Evolutionary conservation across 2,113 vertebrate species (phyloP).

Genomic region (Cochlearius cochlearius): DNA sequence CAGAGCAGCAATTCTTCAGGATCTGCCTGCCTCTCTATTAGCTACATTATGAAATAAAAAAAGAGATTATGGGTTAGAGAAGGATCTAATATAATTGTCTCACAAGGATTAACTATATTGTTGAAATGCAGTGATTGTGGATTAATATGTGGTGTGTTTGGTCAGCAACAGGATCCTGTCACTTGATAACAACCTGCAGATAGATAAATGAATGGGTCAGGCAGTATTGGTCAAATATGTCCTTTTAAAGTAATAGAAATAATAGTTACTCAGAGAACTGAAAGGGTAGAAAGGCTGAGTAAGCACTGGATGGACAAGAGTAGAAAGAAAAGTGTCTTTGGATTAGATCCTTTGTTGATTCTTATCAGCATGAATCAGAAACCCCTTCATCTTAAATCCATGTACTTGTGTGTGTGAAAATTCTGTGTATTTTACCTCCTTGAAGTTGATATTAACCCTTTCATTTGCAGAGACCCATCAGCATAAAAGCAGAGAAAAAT

Average conservation of each 20-base stretch:
- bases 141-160: background rate
- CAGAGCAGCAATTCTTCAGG: conserved; percentile 53
- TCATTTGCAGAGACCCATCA: background rate
- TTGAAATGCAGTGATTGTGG: background rate
- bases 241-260: background rate
- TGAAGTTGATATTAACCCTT: background rate
- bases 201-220: background rate
- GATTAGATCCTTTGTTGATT: background rate
- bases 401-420: background rate
- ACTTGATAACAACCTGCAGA: background rate
- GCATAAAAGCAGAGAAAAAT: background rate
- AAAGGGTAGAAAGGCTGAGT: background rate
- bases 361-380: background rate
- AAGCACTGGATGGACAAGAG: background rate
- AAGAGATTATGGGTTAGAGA: background rate
- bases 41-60: conserved; percentile 18
- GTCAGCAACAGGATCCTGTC: background rate
- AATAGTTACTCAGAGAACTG: background rate
- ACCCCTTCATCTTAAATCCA: background rate
- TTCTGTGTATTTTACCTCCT: background rate
- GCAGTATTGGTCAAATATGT: background rate
- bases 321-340: background rate
- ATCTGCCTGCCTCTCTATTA: conserved; percentile 43
- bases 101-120: background rate
- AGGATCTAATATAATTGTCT: background rate